Conservation (phyloP, 2,113 vertebrate genomes). For the Callaeas wilsoni region DNA sequence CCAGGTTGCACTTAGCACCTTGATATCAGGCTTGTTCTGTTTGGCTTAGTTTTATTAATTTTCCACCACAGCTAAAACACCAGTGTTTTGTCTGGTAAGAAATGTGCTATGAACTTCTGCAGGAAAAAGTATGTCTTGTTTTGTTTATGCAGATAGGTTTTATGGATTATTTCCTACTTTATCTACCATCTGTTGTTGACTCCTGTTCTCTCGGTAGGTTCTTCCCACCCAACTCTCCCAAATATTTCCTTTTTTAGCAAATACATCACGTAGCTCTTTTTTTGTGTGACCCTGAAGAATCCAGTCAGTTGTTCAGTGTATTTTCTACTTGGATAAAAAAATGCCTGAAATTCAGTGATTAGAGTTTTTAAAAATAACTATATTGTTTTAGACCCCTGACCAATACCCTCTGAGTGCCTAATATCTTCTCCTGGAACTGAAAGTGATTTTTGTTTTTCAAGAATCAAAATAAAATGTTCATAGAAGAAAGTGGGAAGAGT, state of each 20-base stretch:
- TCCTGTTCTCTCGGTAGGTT: not conserved
- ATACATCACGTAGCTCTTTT: not conserved
- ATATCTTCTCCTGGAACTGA: not conserved
- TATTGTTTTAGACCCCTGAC: not conserved
- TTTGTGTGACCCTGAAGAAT: not conserved
- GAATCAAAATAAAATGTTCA: not conserved
- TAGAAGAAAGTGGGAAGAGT: not conserved
- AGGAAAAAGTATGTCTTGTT: slow-evolving; percentile 3
- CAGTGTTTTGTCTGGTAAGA: slow-evolving; percentile 13
- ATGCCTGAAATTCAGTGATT: not conserved
- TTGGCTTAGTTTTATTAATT: not conserved
- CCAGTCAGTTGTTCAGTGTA: not conserved
- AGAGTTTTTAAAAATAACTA: not conserved
- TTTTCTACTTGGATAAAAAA: not conserved
- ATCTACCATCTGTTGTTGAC: slow-evolving; percentile 3
- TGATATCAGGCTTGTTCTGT: not conserved
- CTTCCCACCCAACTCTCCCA: not conserved
- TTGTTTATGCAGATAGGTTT: slow-evolving; percentile 12
- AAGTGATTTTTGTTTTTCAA: not conserved
- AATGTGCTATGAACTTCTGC: not conserved
- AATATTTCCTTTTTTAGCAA: not conserved
- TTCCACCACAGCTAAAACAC: not conserved
- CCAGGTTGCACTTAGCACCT: not conserved
- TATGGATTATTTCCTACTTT: slow-evolving; percentile 6
- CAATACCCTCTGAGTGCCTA: not conserved